A percentile compares a stretch with the other conserved stretches of the same genome.
These are phyloP conservation scores for Betta splendens DNA, from an alignment of 2,797 vertebrate species.

Conservation along the genomic window DNA sequence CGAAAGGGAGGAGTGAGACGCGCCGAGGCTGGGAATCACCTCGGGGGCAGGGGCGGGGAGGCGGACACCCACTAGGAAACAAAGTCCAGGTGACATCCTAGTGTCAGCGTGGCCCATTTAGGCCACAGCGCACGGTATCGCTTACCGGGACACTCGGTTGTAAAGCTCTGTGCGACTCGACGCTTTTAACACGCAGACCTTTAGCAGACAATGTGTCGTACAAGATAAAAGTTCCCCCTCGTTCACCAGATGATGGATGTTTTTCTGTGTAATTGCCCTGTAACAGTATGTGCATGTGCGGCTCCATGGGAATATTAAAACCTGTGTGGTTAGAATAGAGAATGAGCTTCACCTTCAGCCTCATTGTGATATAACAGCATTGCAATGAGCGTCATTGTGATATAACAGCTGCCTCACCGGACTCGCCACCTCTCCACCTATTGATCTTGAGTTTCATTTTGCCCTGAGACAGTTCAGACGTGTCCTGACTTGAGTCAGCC, in stretches of 20 bases:
- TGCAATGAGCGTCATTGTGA: too few relatives aligned
- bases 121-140: slow-evolving; percentile 65
- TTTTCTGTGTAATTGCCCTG: slow-evolving; percentile 8
- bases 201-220: slow-evolving; percentile 65
- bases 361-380: too few relatives aligned
- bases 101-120: slow-evolving; percentile 74
- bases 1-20: slow-evolving; percentile 68
- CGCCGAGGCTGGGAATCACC: slow-evolving; percentile 73
- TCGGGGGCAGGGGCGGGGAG: slow-evolving; percentile 60
- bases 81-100: slow-evolving; percentile 81
- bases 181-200: slow-evolving; percentile 56
- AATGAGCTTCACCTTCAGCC: background rate
- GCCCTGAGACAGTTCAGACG: background rate
- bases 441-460: background rate
- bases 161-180: slow-evolving; percentile 47
- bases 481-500: background rate
- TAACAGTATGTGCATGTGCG: slow-evolving; percentile 25
- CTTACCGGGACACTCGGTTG: slow-evolving; percentile 73
- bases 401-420: background rate
- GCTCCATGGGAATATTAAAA: background rate
- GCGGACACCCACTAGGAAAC: slow-evolving; percentile 70
- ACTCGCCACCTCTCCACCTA: background rate
- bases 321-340: background rate
- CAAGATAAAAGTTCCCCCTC: slow-evolving; percentile 43
- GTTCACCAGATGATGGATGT: slow-evolving; percentile 47